A percentile compares a stretch with the other conserved stretches of the same genome.
Evolutionary conservation across 2,113 vertebrate genomes (phyloP).

Genomic region (Neolamprologus falcicula): DNA sequence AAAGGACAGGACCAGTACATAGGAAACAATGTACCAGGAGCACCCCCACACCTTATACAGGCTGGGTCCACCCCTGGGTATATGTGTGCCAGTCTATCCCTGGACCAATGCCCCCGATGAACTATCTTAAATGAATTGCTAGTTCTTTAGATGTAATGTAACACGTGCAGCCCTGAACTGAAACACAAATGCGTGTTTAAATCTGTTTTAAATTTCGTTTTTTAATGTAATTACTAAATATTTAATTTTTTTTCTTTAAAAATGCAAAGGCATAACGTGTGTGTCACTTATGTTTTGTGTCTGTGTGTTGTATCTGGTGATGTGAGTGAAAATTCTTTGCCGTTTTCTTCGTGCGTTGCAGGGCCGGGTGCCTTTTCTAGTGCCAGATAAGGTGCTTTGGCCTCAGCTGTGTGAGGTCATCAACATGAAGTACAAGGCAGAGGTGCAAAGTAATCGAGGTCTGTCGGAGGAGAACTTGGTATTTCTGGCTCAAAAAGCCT

Average conservation of each 20-base stretch:
- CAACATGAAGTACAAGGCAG: slow-evolving; percentile 97
- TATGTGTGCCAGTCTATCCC: too few relatives aligned
- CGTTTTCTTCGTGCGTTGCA: slow-evolving; percentile 21
- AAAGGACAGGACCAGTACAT: too few relatives aligned
- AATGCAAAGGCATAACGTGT: background rate
- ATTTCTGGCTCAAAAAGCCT: slow-evolving; percentile 92
- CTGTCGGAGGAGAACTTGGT: slow-evolving; percentile 92
- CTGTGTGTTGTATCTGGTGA: background rate
- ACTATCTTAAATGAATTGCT: background rate
- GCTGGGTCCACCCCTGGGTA: too few relatives aligned
- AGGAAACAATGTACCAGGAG: too few relatives aligned
- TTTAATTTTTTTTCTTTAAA: background rate
- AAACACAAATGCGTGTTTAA: background rate
- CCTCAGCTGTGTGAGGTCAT: slow-evolving; percentile 91
- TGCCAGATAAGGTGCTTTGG: slow-evolving; percentile 92
- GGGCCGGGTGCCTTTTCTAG: slow-evolving; percentile 91
- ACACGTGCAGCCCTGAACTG: background rate
- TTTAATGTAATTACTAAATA: background rate
- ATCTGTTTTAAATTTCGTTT: background rate
- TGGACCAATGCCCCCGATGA: too few relatives aligned
- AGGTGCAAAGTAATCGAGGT: slow-evolving; percentile 90
- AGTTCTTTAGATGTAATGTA: background rate
- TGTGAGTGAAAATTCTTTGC: background rate
- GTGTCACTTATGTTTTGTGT: background rate
- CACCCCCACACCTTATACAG: too few relatives aligned